Conservation (phyloP, 2,113 vertebrate species). For the Eidolon helvum region DNA sequence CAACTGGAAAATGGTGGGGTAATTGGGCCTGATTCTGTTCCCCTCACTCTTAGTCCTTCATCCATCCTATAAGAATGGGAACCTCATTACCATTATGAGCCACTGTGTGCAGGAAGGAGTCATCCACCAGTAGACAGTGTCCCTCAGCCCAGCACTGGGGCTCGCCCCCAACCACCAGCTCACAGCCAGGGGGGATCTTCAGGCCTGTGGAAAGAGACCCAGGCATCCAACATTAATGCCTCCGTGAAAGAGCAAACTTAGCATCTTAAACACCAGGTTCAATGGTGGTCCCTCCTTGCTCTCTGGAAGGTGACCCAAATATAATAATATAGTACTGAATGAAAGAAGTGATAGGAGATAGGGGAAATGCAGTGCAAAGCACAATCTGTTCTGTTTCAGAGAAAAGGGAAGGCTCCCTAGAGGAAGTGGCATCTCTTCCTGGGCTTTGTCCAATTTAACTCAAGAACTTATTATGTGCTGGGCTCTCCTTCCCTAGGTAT, state of each 20-base stretch:
- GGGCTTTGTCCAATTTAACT: not conserved
- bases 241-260: not conserved
- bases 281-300: not conserved
- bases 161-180: conserved; percentile 81
- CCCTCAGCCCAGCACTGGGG: conserved; percentile 83
- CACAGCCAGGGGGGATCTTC: conserved; percentile 79
- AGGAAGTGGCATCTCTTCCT: not conserved
- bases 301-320: not conserved
- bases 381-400: not conserved
- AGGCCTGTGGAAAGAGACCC: conserved; percentile 71
- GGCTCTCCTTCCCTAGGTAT: not conserved
- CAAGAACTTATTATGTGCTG: not conserved
- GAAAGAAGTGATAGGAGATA: not conserved
- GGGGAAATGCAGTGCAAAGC: not conserved
- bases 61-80: not conserved
- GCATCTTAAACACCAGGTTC: not conserved
- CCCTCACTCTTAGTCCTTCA: not conserved
- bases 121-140: conserved; percentile 80
- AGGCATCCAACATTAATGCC: not conserved
- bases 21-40: not conserved
- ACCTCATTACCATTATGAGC: conserved; percentile 78
- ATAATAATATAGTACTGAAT: not conserved
- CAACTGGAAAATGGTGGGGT: not conserved
- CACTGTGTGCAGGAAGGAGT: conserved; percentile 81
- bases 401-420: not conserved